A percentile compares a stretch with the other conserved stretches of the same genome.
phyloP scores from a whole-genome alignment of 2,797 vertebrate genomes.

The Huso huso region DNA sequence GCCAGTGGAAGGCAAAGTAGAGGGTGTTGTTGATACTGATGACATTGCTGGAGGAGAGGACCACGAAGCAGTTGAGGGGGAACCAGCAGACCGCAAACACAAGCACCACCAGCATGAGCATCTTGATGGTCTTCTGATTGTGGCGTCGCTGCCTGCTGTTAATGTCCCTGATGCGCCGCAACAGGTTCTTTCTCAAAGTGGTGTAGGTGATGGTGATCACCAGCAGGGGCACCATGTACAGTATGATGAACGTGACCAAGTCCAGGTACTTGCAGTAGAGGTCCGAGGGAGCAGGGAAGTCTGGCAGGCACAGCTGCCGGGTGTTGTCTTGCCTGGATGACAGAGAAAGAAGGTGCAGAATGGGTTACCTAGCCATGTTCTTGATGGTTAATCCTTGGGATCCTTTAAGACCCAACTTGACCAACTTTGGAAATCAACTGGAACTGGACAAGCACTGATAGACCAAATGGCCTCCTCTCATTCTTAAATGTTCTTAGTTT shows the following conservation, averaged over 20 bases:
- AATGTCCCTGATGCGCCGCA: conserved; percentile 52
- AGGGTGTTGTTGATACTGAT: conserved; percentile 75
- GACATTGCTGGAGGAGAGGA: conserved; percentile 77
- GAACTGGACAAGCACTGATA: too few species aligned
- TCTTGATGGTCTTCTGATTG: too few species aligned
- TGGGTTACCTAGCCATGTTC: too few species aligned
- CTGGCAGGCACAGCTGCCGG: conserved; percentile 50
- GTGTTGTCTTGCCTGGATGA: conserved; percentile 45
- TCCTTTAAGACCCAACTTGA: too few species aligned
- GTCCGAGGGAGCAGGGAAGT: conserved; percentile 54
- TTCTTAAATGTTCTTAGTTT: too few species aligned
- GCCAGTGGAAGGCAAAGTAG: conserved; percentile 85
- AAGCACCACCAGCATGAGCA: conserved; percentile 69
- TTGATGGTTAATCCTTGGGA: too few species aligned
- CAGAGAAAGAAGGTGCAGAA: not conserved
- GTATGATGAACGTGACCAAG: conserved; percentile 50
- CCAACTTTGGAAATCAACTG: too few species aligned
- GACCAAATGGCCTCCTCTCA: too few species aligned
- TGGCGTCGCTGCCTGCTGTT: conserved; percentile 23
- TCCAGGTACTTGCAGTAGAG: conserved; percentile 61
- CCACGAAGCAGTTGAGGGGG: conserved; percentile 80
- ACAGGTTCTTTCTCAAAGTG: conserved; percentile 56
- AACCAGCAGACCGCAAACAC: conserved; percentile 85
- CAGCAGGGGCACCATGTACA: conserved; percentile 54
- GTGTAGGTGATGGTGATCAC: conserved; percentile 49